Evolutionary conservation across 2,888 invertebrate genomes (phyloP), one percentile per base, ranked within the genome.

Genomic region (Pseudeuparius sepicola): DNA sequence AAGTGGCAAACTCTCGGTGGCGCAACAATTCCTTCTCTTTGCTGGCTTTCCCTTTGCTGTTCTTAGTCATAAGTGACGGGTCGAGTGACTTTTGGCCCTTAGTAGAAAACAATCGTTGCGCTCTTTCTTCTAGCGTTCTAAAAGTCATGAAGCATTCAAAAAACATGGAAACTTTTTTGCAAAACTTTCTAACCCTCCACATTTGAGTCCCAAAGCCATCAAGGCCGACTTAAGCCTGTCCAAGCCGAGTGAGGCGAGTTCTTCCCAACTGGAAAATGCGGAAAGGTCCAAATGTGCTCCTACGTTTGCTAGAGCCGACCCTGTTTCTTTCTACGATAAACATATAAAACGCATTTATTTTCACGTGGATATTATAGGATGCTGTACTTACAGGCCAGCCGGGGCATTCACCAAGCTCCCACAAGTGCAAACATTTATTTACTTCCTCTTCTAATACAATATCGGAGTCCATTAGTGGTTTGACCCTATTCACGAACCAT

Each of bases 281-380:
- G 94, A 93, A n/a, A 99, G 66, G 62, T 99, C 98, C 44, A 99
- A 72, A 67, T 94, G 93, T 3, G 97, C 97, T 12, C 96, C 96
- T 4, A 90, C 79, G 57, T 94, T 88, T 0, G 93, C 84, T 42
- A 98, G 61, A 3, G 93, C 96, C 39, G 90, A 87, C 28, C 87
- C 87, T 1, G 87, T 81, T 65, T 96, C 94, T 77, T 94, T 92
- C 77, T 80, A 53, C 18, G 54, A 54, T 24, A 34, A 39, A 30
- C 11, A 34, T n/a, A 16, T n/a, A 37, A 20, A 14, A 20, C 13
- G n/a, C n/a, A n/a, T n/a, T n/a, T n/a, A n/a, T n/a, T n/a, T n/a
- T n/a, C n/a, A n/a, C n/a, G n/a, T n/a, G n/a, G n/a, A n/a, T n/a
- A n/a, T n/a, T n/a, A n/a, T n/a, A n/a, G n/a, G n/a, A n/a, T 26